Conservation (phyloP, 2,888 invertebrate genomes). For the Kuschelorhynchus macadamiae region DNA sequence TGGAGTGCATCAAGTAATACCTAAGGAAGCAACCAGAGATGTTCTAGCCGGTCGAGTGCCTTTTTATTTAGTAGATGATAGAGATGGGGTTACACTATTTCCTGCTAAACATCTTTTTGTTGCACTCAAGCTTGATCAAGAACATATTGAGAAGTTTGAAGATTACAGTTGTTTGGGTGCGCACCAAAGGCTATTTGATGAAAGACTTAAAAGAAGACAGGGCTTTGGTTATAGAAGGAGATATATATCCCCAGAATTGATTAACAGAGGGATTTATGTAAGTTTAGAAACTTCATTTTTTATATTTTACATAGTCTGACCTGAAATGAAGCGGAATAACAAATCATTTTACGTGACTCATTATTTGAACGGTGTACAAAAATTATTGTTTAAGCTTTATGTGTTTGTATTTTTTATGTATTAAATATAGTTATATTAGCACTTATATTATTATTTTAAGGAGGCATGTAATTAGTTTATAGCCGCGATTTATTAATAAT, state of each 20-base stretch:
- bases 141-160: slow-evolving; percentile 65
- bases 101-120: slow-evolving; percentile 82
- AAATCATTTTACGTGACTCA: too few species aligned
- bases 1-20: slow-evolving; percentile 81
- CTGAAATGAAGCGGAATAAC: too few species aligned
- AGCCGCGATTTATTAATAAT: too few species aligned
- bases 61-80: slow-evolving; percentile 83
- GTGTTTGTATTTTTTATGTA: too few species aligned
- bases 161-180: slow-evolving; percentile 66
- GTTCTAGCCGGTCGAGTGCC: slow-evolving; percentile 82
- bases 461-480: too few species aligned
- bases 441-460: too few species aligned
- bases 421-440: too few species aligned
- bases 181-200: slow-evolving; percentile 61
- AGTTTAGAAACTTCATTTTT: too few species aligned
- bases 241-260: slow-evolving; percentile 61
- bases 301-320: too few species aligned
- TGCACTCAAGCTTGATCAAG: slow-evolving; percentile 78
- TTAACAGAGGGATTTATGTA: slow-evolving; percentile 63
- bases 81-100: slow-evolving; percentile 75
- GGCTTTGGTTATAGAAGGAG: slow-evolving; percentile 61
- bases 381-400: too few species aligned
- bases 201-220: slow-evolving; percentile 54
- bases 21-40: slow-evolving; percentile 81
- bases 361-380: too few species aligned